Percentiles rank a stretch among this genome's conserved stretches.
Conservation (phyloP, 2,888 invertebrate genomes). For the Molorchus minor region DNA sequence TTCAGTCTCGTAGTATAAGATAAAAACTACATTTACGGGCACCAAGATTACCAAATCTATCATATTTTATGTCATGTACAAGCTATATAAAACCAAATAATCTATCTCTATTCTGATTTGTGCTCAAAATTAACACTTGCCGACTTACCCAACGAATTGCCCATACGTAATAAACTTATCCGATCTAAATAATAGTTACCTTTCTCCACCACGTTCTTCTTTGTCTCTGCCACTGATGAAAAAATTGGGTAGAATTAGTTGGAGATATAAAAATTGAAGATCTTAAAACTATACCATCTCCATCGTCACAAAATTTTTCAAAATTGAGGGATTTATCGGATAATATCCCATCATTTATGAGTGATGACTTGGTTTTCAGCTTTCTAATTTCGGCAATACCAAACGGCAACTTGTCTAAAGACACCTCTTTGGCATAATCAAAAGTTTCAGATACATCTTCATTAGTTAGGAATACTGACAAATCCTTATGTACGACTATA, state of each 20-base stretch:
- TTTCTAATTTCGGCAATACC: constrained; percentile 61
- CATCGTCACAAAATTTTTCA: constrained; percentile 39
- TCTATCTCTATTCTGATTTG: too few relatives aligned
- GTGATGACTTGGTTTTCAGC: not conserved
- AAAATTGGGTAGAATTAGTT: constrained; percentile 69
- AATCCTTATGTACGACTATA: constrained; percentile 63
- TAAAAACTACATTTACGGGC: too few relatives aligned
- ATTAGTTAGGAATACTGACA: constrained; percentile 62
- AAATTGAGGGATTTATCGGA: constrained; percentile 39
- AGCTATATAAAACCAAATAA: too few relatives aligned
- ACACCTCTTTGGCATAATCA: constrained; percentile 57
- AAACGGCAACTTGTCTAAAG: constrained; percentile 61
- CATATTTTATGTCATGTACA: too few relatives aligned
- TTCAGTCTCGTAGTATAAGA: too few relatives aligned
- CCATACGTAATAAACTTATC: too few relatives aligned
- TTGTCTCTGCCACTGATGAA: constrained; percentile 79
- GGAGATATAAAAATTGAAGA: constrained; percentile 64
- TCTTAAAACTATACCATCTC: constrained; percentile 51
- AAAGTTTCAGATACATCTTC: constrained; percentile 52
- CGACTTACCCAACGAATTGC: too few relatives aligned
- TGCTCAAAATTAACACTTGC: too few relatives aligned
- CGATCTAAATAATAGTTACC: constrained; percentile 35
- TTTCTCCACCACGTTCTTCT: constrained; percentile 89
- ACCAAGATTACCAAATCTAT: too few relatives aligned
- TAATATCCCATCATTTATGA: constrained; percentile 29